These are phyloP conservation scores for Avahi laniger DNA, from an alignment of 2,797 vertebrate genomes.

Conservation along the genomic window DNA sequence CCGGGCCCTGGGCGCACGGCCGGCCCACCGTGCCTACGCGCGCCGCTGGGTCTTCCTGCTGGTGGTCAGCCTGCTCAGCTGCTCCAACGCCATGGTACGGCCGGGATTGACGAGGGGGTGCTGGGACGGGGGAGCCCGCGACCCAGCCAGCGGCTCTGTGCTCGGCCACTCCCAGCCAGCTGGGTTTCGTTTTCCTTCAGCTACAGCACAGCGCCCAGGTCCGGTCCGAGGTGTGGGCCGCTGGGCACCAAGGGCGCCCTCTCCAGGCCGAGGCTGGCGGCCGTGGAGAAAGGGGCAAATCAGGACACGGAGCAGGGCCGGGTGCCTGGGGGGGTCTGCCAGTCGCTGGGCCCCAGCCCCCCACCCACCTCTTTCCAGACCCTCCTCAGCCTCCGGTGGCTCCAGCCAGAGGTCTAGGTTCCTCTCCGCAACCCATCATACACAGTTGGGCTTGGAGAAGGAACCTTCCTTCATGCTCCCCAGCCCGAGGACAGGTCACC, in stretches of 20 bases:
- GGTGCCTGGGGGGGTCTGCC: not conserved
- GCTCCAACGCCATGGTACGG: slow-evolving; percentile 92
- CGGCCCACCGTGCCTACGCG: slow-evolving; percentile 84
- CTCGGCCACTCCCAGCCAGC: not conserved
- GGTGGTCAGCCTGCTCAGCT: slow-evolving; percentile 89
- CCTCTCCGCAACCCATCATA: not conserved
- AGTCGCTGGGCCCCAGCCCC: not conserved
- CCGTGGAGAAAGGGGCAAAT: not conserved
- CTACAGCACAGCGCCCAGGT: not conserved
- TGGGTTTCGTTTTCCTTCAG: not conserved
- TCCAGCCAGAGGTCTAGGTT: not conserved
- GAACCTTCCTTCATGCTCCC: no score
- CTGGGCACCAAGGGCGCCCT: not conserved
- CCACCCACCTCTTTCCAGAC: not conserved
- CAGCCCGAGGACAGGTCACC: not conserved
- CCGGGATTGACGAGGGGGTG: not conserved
- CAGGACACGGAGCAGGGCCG: not conserved
- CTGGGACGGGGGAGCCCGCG: no score
- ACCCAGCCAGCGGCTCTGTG: not conserved
- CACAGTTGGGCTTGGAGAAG: not conserved
- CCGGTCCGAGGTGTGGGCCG: not conserved
- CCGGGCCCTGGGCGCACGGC: rapidly evolving
- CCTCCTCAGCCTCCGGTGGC: no score
- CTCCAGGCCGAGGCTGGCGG: not conserved
- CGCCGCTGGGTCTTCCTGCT: slow-evolving; percentile 92